Percentiles rank a stretch among this genome's conserved stretches.
These are phyloP conservation scores for Sebastes miniatus DNA, from an alignment of 2,797 vertebrate genomes.

Conservation along the genomic window DNA sequence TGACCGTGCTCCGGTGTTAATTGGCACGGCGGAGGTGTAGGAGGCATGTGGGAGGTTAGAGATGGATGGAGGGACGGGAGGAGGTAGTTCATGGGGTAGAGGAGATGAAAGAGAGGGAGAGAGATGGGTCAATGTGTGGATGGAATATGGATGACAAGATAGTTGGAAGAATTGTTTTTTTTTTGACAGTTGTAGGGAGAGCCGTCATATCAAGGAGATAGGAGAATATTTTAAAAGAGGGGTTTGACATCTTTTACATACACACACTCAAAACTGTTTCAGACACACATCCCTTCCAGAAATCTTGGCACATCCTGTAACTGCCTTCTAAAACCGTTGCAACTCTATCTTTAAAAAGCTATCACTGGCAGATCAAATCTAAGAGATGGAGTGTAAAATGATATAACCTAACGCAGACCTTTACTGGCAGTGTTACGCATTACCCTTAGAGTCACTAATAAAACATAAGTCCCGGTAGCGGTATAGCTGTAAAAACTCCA, in stretches of 20 bases:
- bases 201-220: slow-evolving; percentile 29
- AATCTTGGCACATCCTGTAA: slow-evolving; percentile 22
- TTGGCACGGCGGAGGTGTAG: slow-evolving; percentile 69
- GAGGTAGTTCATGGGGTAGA: slow-evolving; percentile 26
- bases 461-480: slow-evolving; percentile 48
- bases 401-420: slow-evolving; percentile 46
- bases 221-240: slow-evolving; percentile 17
- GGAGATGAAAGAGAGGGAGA: slow-evolving; percentile 40
- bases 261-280: background rate
- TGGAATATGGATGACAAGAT: slow-evolving; percentile 57
- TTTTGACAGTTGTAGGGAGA: slow-evolving; percentile 42
- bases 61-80: slow-evolving; percentile 44
- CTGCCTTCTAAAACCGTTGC: slow-evolving; percentile 31
- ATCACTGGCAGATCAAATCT: slow-evolving; percentile 58
- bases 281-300: slow-evolving; percentile 6
- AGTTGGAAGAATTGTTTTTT: slow-evolving; percentile 18
- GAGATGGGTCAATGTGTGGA: slow-evolving; percentile 40
- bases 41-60: slow-evolving; percentile 66
- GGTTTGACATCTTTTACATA: background rate
- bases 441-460: slow-evolving; percentile 54
- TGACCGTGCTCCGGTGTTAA: slow-evolving; percentile 71
- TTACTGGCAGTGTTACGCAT: slow-evolving; percentile 48
- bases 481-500: slow-evolving; percentile 53
- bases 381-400: slow-evolving; percentile 60
- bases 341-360: slow-evolving; percentile 58